phyloP scores from a whole-genome alignment of 1,140 invertebrate genomes.

The Drosophila rhopaloa region DNA sequence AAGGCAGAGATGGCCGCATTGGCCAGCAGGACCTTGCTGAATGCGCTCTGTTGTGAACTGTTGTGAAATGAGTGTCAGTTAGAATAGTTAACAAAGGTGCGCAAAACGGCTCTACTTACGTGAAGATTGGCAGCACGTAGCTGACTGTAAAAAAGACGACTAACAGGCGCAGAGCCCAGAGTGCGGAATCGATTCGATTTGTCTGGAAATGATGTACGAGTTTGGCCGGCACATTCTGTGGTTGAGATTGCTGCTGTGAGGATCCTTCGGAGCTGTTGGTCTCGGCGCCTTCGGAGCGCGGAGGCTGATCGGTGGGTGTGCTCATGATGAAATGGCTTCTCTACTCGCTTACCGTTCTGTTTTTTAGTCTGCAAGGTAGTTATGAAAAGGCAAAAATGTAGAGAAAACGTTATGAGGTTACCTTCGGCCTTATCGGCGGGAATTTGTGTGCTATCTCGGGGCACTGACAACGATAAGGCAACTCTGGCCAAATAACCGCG shows the following conservation, averaged over 20 bases:
- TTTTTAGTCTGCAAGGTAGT: slow-evolving; percentile 36
- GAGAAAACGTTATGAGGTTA: slow-evolving; percentile 13
- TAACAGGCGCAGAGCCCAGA: slow-evolving; percentile 93
- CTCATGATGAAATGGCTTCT: slow-evolving; percentile 57
- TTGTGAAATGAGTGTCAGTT: slow-evolving; percentile 67
- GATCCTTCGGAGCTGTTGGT: slow-evolving; percentile 39
- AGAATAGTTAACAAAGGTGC: neutral
- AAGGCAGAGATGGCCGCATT: slow-evolving; percentile 97
- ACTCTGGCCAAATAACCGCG: slow-evolving; percentile 6
- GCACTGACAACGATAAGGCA: slow-evolving; percentile 18
- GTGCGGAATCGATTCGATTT: slow-evolving; percentile 93
- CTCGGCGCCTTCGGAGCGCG: slow-evolving; percentile 50
- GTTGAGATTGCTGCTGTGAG: slow-evolving; percentile 43
- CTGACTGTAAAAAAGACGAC: slow-evolving; percentile 92
- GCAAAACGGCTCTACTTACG: slow-evolving; percentile 86
- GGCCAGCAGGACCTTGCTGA: slow-evolving; percentile 95
- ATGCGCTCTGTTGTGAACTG: slow-evolving; percentile 93
- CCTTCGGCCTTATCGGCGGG: slow-evolving; percentile 37
- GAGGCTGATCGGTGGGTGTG: slow-evolving; percentile 53
- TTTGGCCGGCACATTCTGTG: slow-evolving; percentile 86
- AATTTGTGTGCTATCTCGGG: slow-evolving; percentile 27
- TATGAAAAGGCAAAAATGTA: neutral
- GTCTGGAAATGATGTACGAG: slow-evolving; percentile 90
- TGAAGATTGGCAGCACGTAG: slow-evolving; percentile 95
- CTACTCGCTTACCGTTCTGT: slow-evolving; percentile 18